These are phyloP conservation scores for Teleogryllus occipitalis DNA, from an alignment of 1,140 invertebrate species.

Conservation along the genomic window DNA sequence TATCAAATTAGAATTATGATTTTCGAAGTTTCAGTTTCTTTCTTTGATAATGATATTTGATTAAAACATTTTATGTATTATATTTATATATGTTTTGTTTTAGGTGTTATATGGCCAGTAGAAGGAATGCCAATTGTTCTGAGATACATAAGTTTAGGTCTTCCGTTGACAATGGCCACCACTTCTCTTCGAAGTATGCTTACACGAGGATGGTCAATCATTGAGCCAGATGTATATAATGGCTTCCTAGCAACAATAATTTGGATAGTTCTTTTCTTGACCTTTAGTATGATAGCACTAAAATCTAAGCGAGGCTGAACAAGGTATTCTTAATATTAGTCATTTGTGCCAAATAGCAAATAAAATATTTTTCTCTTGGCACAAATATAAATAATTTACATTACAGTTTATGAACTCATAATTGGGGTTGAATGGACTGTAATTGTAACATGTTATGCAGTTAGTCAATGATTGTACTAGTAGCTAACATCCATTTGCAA, in stretches of 20 bases:
- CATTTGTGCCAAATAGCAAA: neutral
- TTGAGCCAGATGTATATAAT: constrained; percentile 73
- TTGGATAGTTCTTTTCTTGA: constrained; percentile 81
- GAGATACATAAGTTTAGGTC: constrained; percentile 68
- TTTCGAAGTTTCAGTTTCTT: too few species aligned
- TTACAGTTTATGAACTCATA: too few species aligned
- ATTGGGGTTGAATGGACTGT: neutral
- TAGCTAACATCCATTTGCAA: neutral
- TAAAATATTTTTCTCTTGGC: neutral
- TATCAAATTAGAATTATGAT: too few species aligned
- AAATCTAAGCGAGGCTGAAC: constrained; percentile 63
- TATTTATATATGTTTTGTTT: constrained; percentile 12
- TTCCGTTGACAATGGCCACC: constrained; percentile 86
- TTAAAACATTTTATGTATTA: too few species aligned
- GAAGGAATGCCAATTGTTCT: constrained; percentile 80
- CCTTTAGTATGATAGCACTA: constrained; percentile 69
- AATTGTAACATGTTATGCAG: neutral
- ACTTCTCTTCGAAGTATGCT: constrained; percentile 81
- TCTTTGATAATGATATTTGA: too few species aligned
- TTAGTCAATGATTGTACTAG: neutral
- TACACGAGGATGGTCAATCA: constrained; percentile 79
- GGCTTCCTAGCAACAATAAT: constrained; percentile 80
- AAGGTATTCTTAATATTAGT: neutral
- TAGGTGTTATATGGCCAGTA: constrained; percentile 77
- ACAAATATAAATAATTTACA: neutral